A percentile compares a stretch with the other conserved stretches of the same genome.
phyloP scores from a whole-genome alignment of 92 coral and sea anemone genomes.

The Micromussa lordhowensis region DNA sequence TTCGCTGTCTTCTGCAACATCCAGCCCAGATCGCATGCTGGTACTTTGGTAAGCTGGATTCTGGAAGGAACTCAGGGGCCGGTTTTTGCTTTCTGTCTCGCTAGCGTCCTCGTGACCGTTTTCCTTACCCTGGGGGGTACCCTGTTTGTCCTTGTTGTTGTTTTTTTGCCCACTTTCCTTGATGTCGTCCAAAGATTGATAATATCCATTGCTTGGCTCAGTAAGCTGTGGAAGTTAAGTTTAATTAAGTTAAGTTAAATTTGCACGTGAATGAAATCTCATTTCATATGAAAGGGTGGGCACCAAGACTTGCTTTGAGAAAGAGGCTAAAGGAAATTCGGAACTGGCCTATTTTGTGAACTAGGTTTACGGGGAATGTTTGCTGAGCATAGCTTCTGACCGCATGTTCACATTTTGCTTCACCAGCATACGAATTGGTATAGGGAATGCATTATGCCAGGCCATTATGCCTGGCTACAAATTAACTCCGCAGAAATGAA shows the following conservation, averaged over 20 bases:
- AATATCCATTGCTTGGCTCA: neutral
- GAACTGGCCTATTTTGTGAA: no score
- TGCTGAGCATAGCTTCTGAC: no score
- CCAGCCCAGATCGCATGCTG: conserved; percentile 21
- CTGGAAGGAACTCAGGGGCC: conserved; percentile 24
- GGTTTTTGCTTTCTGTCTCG: neutral
- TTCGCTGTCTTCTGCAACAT: neutral
- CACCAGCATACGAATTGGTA: no score
- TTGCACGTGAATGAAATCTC: no score
- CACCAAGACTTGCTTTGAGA: no score
- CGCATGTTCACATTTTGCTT: neutral
- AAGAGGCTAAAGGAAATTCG: no score
- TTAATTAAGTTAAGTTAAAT: no score
- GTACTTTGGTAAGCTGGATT: conserved; percentile 25
- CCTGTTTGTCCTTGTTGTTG: neutral
- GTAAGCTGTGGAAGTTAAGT: neutral
- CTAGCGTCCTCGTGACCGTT: neutral
- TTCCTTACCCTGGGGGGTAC: conserved; percentile 3
- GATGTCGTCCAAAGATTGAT: neutral
- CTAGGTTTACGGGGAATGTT: no score
- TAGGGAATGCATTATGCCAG: no score
- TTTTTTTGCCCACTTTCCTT: neutral
- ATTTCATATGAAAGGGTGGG: no score
- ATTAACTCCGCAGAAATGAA: no score
- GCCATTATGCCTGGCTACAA: no score